Evolutionary conservation across 2,797 vertebrate species (phyloP).

Genomic region (Helostoma temminkii): DNA sequence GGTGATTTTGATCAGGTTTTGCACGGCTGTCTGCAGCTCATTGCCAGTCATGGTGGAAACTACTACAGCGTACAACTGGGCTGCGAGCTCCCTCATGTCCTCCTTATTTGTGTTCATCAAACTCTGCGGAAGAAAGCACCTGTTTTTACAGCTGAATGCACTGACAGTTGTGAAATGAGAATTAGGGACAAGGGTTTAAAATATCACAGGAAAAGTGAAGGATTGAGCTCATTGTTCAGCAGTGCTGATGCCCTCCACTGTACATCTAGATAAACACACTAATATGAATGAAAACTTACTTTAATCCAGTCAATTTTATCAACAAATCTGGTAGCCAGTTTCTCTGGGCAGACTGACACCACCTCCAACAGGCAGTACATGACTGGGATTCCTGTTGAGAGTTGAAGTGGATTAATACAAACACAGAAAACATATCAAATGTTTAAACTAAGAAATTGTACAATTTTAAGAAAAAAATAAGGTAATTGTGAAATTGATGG

Average conservation of each 20-base stretch:
- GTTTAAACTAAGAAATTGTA: no score
- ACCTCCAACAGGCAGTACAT: conserved; percentile 98
- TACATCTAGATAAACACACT: not conserved
- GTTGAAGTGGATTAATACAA: not conserved
- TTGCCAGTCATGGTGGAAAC: conserved; percentile 92
- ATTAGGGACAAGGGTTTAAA: conserved; percentile 9
- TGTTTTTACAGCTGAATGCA: conserved; percentile 21
- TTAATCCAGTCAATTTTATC: conserved; percentile 98
- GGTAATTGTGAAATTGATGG: no score
- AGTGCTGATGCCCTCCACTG: not conserved
- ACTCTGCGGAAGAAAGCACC: conserved; percentile 79
- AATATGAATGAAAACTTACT: conserved; percentile 78
- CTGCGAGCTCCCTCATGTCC: conserved; percentile 97
- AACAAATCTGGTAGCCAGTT: conserved; percentile 90
- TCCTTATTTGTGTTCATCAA: conserved; percentile 98
- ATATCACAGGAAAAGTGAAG: not conserved
- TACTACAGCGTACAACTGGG: conserved; percentile 95
- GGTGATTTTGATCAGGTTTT: conserved; percentile 94
- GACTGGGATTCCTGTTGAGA: conserved; percentile 90
- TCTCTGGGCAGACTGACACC: conserved; percentile 94
- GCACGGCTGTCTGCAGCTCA: conserved; percentile 89
- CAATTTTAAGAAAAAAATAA: no score
- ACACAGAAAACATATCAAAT: no score
- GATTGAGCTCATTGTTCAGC: not conserved
- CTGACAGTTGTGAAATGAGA: not conserved